Conservation (phyloP, 2,113 vertebrate genomes). For the Nibea albiflora region DNA sequence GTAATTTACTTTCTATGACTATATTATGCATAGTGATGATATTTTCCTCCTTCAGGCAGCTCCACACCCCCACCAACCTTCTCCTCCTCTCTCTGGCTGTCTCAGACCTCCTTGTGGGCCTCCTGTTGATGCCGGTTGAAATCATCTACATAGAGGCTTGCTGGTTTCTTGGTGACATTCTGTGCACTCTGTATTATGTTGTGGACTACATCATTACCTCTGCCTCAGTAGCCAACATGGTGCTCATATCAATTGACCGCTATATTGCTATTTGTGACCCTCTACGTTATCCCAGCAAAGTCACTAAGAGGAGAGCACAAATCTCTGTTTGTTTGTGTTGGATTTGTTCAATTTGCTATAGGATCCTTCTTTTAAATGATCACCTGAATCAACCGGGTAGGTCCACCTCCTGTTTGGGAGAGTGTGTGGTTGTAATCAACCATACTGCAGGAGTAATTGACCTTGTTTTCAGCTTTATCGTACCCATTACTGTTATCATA, state of each 20-base stretch:
- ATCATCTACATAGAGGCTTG: slow-evolving; percentile 51
- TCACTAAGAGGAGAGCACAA: slow-evolving; percentile 21
- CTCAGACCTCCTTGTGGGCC: slow-evolving; percentile 65
- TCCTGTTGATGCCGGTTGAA: slow-evolving; percentile 56
- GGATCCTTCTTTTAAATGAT: slow-evolving; percentile 31
- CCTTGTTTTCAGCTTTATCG: slow-evolving; percentile 45
- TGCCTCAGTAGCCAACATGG: slow-evolving; percentile 63
- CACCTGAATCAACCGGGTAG: slow-evolving; percentile 26
- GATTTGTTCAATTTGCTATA: slow-evolving; percentile 34
- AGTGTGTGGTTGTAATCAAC: slow-evolving; percentile 45
- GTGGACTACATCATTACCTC: slow-evolving; percentile 60
- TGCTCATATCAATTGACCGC: slow-evolving; percentile 70
- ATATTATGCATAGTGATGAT: neutral
- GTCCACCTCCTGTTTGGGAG: slow-evolving; percentile 49
- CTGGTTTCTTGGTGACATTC: slow-evolving; percentile 57
- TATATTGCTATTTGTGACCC: slow-evolving; percentile 69
- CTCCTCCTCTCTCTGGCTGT: slow-evolving; percentile 75
- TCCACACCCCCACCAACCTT: slow-evolving; percentile 80
- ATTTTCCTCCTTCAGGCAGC: slow-evolving; percentile 70
- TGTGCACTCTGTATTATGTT: slow-evolving; percentile 58
- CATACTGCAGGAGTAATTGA: slow-evolving; percentile 23
- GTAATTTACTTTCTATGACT: neutral
- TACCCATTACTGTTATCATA: slow-evolving; percentile 49
- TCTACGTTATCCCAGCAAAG: slow-evolving; percentile 44
- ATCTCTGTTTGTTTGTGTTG: slow-evolving; percentile 46